Evolutionary conservation across 2,888 invertebrate genomes (phyloP).

Genomic region (Drosophila neotestacea): DNA sequence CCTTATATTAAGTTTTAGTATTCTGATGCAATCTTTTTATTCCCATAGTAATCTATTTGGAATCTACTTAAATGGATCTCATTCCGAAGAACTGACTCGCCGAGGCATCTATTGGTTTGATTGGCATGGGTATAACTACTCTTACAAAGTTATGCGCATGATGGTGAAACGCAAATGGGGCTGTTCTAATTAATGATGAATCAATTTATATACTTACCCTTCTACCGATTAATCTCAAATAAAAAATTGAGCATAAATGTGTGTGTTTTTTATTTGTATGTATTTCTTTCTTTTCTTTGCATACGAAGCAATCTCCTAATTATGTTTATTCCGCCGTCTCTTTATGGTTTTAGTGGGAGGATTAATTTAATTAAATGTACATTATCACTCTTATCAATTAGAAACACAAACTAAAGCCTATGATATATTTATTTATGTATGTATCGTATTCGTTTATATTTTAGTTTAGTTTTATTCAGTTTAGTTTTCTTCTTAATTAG

Average conservation of each 20-base stretch:
- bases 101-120: conserved; percentile 10
- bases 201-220: neutral
- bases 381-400: conserved; percentile 75
- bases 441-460: conserved; percentile 21
- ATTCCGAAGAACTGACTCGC: neutral
- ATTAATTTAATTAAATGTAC: conserved; percentile 66
- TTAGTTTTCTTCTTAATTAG: conserved; percentile 41
- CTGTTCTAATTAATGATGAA: neutral
- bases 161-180: conserved; percentile 32
- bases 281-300: conserved; percentile 26
- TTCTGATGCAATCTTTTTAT: neutral
- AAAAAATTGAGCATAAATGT: conserved; percentile 1
- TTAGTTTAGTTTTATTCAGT: conserved; percentile 24
- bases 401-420: conserved; percentile 79
- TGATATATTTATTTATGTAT: conserved; percentile 68
- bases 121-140: conserved; percentile 1
- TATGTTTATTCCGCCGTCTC: conserved; percentile 39
- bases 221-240: neutral
- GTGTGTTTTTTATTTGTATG: conserved; percentile 19
- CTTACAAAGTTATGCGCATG: conserved; percentile 26
- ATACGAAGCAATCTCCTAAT: conserved; percentile 62
- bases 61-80: conserved; percentile 13
- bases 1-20: no score
- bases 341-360: conserved; percentile 29
- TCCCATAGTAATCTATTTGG: conserved; percentile 8